Base-by-base conservation (phyloP, 2,888 invertebrate genomes). In the Linnaemya vulpina region DNA sequence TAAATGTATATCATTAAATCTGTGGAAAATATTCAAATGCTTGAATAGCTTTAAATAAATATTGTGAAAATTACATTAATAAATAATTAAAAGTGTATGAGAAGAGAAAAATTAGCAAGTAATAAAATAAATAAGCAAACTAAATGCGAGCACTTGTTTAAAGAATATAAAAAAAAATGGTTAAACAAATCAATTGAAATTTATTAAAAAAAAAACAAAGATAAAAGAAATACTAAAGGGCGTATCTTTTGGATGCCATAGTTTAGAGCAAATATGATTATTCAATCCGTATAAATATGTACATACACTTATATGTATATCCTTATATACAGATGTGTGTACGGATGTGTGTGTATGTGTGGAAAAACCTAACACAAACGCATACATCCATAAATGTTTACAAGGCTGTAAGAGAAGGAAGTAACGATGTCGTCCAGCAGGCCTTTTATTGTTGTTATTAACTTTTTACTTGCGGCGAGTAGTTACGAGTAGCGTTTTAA, bases 191-290 rank as follows among this genome's bases (percentile, higher is more conserved):
- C 46, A 38, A 22, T 53, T 53, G 30, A 5, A 55, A 15, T 15
- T 15, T 3, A 15, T 13, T 35, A 58, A 15, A 3, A 49, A 8
- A 8, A 49, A 51, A 51, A 9, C 35, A 35, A 35, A 10, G 1
- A 38, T 22, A 38, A 51, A n/a, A 35, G 15, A 38, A 49, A 62
- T 30, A 62, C 30, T 70, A 40, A 78, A 70, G 70, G 70, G 78
- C 70, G 78, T 78, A 70, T 67, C 60, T 70, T 70, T 62, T 63
- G 30, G 55, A 30, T 62, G 17, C 7, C 38, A 51, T 49, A 60
- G 49, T 51, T 51, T 35, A 22, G 17, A 60, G 35, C n/a, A 77
- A 60, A 62, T 68, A 38, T 77, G 60, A 68, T 77, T 77, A 68
- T 77, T 68, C n/a, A 68, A 51, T 77, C 68, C 17, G 15, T 68